phyloP scores from a whole-genome alignment of 2,888 invertebrate genomes.

The Charanyca ferruginea region DNA sequence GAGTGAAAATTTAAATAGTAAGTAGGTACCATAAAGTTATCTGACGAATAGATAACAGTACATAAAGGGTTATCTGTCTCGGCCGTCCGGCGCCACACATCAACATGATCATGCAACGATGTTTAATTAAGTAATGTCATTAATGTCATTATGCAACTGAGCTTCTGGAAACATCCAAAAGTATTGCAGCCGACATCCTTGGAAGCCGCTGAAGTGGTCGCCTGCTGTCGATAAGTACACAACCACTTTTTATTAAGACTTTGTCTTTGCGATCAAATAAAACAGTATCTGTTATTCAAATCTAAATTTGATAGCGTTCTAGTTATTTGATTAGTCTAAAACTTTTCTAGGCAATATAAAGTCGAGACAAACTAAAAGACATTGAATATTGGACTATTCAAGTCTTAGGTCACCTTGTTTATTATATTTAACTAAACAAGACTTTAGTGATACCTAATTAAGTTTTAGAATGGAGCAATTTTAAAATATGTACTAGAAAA shows the following conservation, averaged over 20 bases:
- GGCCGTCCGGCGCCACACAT: conserved; percentile 43
- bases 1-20: background rate
- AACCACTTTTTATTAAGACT: background rate
- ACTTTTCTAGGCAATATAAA: conserved; percentile 2
- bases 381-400: conserved; percentile 27
- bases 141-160: conserved; percentile 37
- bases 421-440: background rate
- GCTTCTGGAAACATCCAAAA: conserved; percentile 21
- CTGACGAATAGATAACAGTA: conserved; percentile 5
- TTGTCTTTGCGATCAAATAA: background rate
- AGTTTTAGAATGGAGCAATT: conserved; percentile 17
- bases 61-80: conserved; percentile 48
- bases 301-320: conserved; percentile 1
- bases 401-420: conserved; percentile 31
- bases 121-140: no score
- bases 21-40: conserved; percentile 19
- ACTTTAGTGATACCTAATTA: conserved; percentile 22
- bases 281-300: conserved; percentile 9
- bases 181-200: background rate
- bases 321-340: conserved; percentile 10
- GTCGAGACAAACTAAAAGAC: conserved; percentile 17
- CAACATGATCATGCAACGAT: conserved; percentile 24
- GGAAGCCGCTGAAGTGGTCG: conserved; percentile 18
- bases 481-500: background rate
- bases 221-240: conserved; percentile 7